Evolutionary conservation across 2,888 invertebrate genomes (phyloP), one percentile per base, ranked within the genome.

Genomic region (Pseudococcus jackbeardsleyi): DNA sequence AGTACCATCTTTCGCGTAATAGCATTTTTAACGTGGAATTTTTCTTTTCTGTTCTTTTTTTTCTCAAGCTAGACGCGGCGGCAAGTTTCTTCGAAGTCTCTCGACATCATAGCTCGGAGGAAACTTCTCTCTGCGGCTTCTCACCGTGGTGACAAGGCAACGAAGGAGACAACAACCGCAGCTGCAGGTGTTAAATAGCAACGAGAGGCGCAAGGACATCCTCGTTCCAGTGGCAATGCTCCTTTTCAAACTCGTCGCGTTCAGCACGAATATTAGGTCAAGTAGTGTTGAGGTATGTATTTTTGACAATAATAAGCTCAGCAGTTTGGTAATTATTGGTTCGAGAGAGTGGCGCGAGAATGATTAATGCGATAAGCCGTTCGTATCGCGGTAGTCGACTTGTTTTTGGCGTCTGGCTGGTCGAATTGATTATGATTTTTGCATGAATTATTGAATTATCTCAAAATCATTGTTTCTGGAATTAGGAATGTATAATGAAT

Each of bases 181-280:
- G 15, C 59, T 19, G 59, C 59, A 59, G 59, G 59, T 59, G 59
- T 59, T 59, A 59, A 59, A 59, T 59, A 59, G 59, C 59, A 59
- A 59, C 59, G 59, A 59, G 26, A 1, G 26, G 3, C 19, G 59
- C 59, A 59, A 59, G 59, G 59, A 59, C 59, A 59, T 59, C 59
- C 59, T 59, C 59, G 59, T 59, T 59, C 59, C 59, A 59, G 59
- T 5, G 59, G 59, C 59, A 59, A 59, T 59, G 59, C 59, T 59
- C 59, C 59, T 59, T 59, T 59, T 59, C 19, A 59, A 59, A 59
- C 59, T 59, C 19, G 59, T 59, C 59, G 59, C 19, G 19, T 19
- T 19, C 0, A 19, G 19, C 5, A 59, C 19, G 19, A 59, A 59
- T 59, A 59, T 59, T 59, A 59, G 59, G 59, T 59, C 59, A 59